Base-by-base conservation (phyloP, 2,888 invertebrate species). In the Schrankia costaestrigalis region DNA sequence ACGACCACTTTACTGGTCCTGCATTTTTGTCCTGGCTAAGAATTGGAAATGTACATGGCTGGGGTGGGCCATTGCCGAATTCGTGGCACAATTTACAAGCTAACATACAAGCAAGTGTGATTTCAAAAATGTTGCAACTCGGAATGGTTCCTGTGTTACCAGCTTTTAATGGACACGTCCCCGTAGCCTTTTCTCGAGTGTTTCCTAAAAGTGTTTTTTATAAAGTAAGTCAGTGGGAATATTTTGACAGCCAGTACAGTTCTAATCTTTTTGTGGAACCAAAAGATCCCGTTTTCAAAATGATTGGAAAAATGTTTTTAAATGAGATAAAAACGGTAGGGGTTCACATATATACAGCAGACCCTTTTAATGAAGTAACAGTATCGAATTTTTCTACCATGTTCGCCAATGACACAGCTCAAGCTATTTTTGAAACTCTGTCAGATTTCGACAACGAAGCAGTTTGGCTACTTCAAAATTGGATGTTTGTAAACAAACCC, bases 1-100 rank as follows among this genome's bases (percentile, higher is more conserved):
- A 93, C 48, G 89, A 91, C 11, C 94, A 96, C 74, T 95, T 98
- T 67, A 91, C 94, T 1, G 98, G 98, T 0, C 97, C 98, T 1
- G 97, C 96, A 0, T 99, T 98, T 77, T 89, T 97, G 11, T 94
- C 98, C 11, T 99, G 98, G 98, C 90, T 93, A 12, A 90, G 98
- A 62, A 98, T 98, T 98, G 98, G 98, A 1, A 98, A 98, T 70
- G 90, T 98, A 1, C 92, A 94, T 33, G 94, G 94, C 0, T 98
- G 95, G 94, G 97, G 93, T 6, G 98, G 98, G 0, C 95, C 97
- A 0, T 75, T 97, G 7, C 89, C 92, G 0, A 61, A 88, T 10
- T 80, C 89, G 3, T 98, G 96, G 93, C 93, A 94, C 53, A 64
- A 87, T 0, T 73, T 87, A 17, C 94, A 95, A 46, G 72, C 93